These are phyloP conservation scores for Sphinx pinastri DNA, from an alignment of 2,888 invertebrate genomes.

Conservation along the genomic window DNA sequence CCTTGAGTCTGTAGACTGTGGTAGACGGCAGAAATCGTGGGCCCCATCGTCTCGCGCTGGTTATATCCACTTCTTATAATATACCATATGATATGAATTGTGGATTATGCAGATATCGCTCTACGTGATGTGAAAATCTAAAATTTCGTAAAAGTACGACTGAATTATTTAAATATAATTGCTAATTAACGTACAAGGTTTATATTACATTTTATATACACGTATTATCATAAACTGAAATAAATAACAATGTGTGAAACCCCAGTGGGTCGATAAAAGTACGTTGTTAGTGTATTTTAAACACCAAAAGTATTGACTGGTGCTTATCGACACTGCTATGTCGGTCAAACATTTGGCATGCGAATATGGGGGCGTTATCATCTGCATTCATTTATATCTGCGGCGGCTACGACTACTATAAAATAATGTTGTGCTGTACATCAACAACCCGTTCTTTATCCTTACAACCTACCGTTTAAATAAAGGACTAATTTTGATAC, in stretches of 20 bases:
- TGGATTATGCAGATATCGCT: slow-evolving; percentile 25
- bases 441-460: slow-evolving; percentile 23
- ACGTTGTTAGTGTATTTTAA: slow-evolving; percentile 26
- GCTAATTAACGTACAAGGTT: not conserved
- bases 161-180: not conserved
- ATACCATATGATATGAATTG: slow-evolving; percentile 24
- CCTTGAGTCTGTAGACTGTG: slow-evolving; percentile 61
- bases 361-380: slow-evolving; percentile 69
- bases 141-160: not conserved
- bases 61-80: slow-evolving; percentile 36
- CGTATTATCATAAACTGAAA: not conserved
- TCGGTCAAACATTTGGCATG: slow-evolving; percentile 56
- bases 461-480: slow-evolving; percentile 14
- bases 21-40: slow-evolving; percentile 52
- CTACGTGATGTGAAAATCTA: slow-evolving; percentile 19
- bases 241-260: too few species aligned
- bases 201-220: too few species aligned
- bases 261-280: not conserved
- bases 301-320: slow-evolving; percentile 34
- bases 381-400: slow-evolving; percentile 30
- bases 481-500: slow-evolving; percentile 10
- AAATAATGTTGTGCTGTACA: slow-evolving; percentile 23
- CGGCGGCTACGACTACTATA: slow-evolving; percentile 26
- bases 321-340: slow-evolving; percentile 57
- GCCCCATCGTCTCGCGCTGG: slow-evolving; percentile 45